Evolutionary conservation across 2,888 invertebrate species (phyloP).

Genomic region (Bombyx huttoni): DNA sequence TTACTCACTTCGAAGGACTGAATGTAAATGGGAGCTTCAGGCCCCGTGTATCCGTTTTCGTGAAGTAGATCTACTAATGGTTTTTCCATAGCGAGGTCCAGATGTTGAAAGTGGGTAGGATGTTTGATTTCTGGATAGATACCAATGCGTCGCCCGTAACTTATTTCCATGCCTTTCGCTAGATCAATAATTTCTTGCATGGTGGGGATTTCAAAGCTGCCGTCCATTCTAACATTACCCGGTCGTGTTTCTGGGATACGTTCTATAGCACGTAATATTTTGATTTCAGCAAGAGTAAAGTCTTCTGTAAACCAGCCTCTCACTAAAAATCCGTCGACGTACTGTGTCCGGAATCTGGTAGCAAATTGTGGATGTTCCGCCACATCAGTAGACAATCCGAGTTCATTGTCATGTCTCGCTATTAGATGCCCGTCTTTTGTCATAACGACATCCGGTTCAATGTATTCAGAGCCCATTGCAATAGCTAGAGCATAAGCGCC

Average conservation of each 20-base stretch:
- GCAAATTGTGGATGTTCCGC: conserved; percentile 41
- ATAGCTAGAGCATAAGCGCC: conserved; percentile 56
- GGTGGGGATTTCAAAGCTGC: conserved; percentile 41
- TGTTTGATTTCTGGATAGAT: conserved; percentile 62
- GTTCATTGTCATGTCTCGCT: conserved; percentile 55
- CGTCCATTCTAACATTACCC: conserved; percentile 50
- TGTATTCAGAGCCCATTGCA: conserved; percentile 55
- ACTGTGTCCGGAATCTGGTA: conserved; percentile 38
- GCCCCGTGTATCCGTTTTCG: conserved; percentile 39
- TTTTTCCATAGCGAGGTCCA: conserved; percentile 47
- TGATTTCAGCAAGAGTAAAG: conserved; percentile 54
- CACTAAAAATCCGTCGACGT: conserved; percentile 32
- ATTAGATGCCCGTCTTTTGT: conserved; percentile 51
- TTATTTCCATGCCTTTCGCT: conserved; percentile 43
- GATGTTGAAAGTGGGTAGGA: conserved; percentile 39
- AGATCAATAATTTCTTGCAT: conserved; percentile 57
- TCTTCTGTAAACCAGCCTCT: conserved; percentile 61
- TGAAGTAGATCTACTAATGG: conserved; percentile 44
- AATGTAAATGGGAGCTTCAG: conserved; percentile 43
- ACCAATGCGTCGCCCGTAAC: conserved; percentile 39
- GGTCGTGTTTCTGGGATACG: conserved; percentile 46
- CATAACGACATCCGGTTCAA: conserved; percentile 60
- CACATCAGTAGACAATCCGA: conserved; percentile 47
- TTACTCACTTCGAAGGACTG: conserved; percentile 61
- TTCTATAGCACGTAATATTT: conserved; percentile 47